Percentiles rank a stretch among this genome's conserved stretches.
These are phyloP conservation scores for Sciurus carolinensis DNA, from an alignment of 2,797 vertebrate species.

Conservation along the genomic window DNA sequence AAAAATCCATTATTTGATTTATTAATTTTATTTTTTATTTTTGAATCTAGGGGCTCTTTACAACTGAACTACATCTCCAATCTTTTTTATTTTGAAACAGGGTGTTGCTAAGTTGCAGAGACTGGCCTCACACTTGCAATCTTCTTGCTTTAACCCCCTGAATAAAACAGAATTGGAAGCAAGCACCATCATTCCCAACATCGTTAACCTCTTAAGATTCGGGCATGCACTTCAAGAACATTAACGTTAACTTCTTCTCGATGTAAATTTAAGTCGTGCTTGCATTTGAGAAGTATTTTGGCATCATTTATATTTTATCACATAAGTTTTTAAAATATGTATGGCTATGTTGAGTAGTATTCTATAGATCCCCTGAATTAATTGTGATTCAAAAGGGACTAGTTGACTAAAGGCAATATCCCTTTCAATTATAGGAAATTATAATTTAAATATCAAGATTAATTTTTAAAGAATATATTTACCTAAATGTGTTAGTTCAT, in stretches of 20 bases:
- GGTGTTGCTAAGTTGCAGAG: no score
- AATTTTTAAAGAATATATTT: conserved; percentile 11
- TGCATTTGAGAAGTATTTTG: conserved; percentile 4
- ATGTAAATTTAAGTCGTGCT: conserved; percentile 12
- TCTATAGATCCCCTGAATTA: neutral
- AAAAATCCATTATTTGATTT: neutral
- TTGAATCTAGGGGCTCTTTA: no score
- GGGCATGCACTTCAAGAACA: neutral
- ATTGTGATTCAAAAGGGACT: neutral
- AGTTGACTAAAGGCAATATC: neutral
- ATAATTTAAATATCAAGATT: neutral
- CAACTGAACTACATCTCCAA: no score
- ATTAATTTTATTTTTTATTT: no score
- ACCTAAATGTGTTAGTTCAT: neutral
- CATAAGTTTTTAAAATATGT: neutral
- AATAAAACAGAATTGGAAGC: no score
- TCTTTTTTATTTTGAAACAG: no score
- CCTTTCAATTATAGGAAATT: neutral
- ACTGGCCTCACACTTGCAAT: no score
- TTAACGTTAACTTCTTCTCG: conserved; percentile 3
- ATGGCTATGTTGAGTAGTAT: neutral
- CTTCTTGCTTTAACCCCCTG: no score
- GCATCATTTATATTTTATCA: neutral
- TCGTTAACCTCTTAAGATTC: neutral
- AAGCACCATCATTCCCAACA: neutral